Evolutionary conservation across 1,140 invertebrate genomes (phyloP), one percentile per base, ranked within the genome.

Genomic region (Prorops nasuta): DNA sequence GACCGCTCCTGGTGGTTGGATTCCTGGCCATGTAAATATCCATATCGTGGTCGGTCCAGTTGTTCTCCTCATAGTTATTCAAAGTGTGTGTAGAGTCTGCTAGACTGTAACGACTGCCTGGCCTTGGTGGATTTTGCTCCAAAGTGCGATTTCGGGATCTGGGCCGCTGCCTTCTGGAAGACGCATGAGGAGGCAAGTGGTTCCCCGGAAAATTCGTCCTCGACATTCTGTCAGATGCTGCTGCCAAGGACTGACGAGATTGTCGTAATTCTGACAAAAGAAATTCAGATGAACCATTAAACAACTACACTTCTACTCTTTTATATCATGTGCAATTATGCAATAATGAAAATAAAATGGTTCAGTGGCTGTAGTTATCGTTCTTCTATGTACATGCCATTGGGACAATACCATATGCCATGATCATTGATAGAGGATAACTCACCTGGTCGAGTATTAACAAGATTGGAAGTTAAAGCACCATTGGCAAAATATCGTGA

Each of bases 11-110:
- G 34, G 90, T 86, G 12, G 91, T 93, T 43, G 90, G 87, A 78
- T 94, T 94, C 62, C 92, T 83, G 44, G 91, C 87, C 84, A 94
- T 92, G 75, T 96, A 96, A 63, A 95, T 93, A 58, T 96, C 92
- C 87, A 94, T 92, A 69, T 95, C 92, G 69, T 95, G 91, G 73
- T 96, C 93, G 42, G 92, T 96, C 92, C 92, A 95, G 69, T 93
- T 94, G 69, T 94, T 92, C 65, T 94, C 91, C 67, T 87, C 87
- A 69, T 90, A 91, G 74, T 91, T 87, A 58, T 90, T 91, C 36
- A 92, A 78, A 4, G 89, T 91, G 60, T 91, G 87, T 34, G 85
- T 87, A 14, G 86, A 88, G 39, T 86, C 86, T 32, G 84, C 83
- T 15, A 82, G 79, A 63, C 86, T 88, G 69, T 88, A 88, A 54